Base-by-base conservation (phyloP, 1,140 invertebrate genomes). In the Pseudoatta argentina region DNA sequence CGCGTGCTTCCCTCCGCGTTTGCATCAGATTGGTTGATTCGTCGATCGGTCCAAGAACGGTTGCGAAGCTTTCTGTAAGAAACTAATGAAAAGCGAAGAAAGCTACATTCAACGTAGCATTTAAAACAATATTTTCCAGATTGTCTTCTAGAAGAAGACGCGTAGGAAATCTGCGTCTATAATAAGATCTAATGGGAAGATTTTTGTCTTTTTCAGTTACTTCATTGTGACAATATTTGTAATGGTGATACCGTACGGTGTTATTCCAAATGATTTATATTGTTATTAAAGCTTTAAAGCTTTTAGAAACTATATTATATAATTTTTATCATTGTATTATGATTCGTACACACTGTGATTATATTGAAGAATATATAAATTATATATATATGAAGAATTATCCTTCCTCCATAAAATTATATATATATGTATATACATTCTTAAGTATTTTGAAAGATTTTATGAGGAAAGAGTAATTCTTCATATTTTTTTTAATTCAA, bases 31-130 rank as follows among this genome's bases (percentile, higher is more conserved):
- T 34, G 12, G n/a, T 57, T 27, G 64, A 79, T 63, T n/a, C 48
- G 18, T 67, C 75, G 21, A 57, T 77, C 14, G 27, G 59, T 55
- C 57, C 72, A 57, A 30, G 4, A 73, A 66, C 30, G 39, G n/a
- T 87, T 63, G 16, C 48, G 24, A 73, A 67, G 55, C 48, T 87
- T 67, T 67, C 24, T 30, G 2, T 39, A 69, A 76, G 71, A 21
- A 73, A 8, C 44, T 67, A 77, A 75, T 75, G 48, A 27, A 71
- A 39, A 61, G 66, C 18, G 48, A 24, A 59, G 55, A 8, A 82
- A 48, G 55, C 44, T 73, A 21, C 24, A 48, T 0, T n/a, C 14
- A 24, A 27, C n/a, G 51, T 72, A 61, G n/a, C 14, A 21, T 75
- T 64, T 1, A 27, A n/a, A 27, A 85, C 16, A 16, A 14, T 44